These are phyloP conservation scores for Cartodere bifasciata DNA, from an alignment of 2,888 invertebrate species.

Conservation along the genomic window DNA sequence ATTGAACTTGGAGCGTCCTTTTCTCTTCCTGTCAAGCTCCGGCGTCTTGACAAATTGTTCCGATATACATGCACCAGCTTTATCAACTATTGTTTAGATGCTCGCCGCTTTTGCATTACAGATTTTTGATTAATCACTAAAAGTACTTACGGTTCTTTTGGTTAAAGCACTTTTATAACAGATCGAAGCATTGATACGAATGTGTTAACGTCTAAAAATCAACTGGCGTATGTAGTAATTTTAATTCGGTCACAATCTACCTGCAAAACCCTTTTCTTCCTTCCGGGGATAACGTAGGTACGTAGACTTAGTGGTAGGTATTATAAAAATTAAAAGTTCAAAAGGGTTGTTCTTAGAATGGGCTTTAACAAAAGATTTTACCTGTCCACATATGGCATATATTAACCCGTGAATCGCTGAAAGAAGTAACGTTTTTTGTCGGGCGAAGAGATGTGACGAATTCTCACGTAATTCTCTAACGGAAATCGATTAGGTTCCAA, in stretches of 20 bases:
- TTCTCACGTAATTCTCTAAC: neutral
- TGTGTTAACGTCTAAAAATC: slow-evolving; percentile 28
- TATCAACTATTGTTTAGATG: too few relatives aligned
- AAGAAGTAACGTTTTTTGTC: slow-evolving; percentile 10
- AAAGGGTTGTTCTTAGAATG: slow-evolving; percentile 26
- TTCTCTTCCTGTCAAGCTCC: slow-evolving; percentile 23
- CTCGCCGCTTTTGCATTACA: too few relatives aligned
- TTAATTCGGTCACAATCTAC: slow-evolving; percentile 31
- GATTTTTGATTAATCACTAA: too few relatives aligned
- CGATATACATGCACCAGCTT: too few relatives aligned
- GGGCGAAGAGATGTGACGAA: neutral
- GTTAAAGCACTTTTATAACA: slow-evolving; percentile 4
- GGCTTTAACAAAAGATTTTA: slow-evolving; percentile 27
- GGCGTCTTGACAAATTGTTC: slow-evolving; percentile 28
- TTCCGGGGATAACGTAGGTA: slow-evolving; percentile 31
- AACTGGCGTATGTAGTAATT: slow-evolving; percentile 34
- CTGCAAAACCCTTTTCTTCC: slow-evolving; percentile 34
- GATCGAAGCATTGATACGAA: slow-evolving; percentile 27
- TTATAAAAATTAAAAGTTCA: too few relatives aligned
- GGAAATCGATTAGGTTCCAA: too few relatives aligned
- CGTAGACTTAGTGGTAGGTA: too few relatives aligned
- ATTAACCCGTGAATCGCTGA: slow-evolving; percentile 10
- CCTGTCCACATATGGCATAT: slow-evolving; percentile 32
- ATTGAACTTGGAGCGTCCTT: slow-evolving; percentile 26
- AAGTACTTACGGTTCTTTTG: slow-evolving; percentile 8